These are phyloP conservation scores for Ctenopoma multispine DNA, from an alignment of 2,797 vertebrate genomes.

Conservation along the genomic window DNA sequence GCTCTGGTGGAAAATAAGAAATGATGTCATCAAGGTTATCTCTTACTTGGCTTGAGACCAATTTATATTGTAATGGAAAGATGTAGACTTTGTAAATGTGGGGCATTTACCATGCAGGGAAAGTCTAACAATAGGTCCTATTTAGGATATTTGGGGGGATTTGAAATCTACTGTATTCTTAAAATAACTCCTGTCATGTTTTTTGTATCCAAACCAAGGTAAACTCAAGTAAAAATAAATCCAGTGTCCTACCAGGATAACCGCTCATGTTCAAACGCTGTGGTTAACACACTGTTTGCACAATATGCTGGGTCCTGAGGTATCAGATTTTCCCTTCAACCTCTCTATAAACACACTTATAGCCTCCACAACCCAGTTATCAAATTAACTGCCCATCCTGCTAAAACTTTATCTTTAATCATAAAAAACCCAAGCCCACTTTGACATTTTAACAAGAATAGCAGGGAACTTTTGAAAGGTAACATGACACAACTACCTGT, in stretches of 20 bases:
- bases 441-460: slow-evolving; percentile 38
- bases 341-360: slow-evolving; percentile 53
- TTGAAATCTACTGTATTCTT: not conserved
- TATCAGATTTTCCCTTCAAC: slow-evolving; percentile 36
- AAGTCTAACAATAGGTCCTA: not conserved
- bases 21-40: not conserved
- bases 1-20: not conserved
- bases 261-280: slow-evolving; percentile 44
- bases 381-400: slow-evolving; percentile 41
- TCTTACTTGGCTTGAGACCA: not conserved
- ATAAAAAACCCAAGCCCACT: slow-evolving; percentile 38
- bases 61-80: not conserved
- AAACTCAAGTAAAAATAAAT: slow-evolving; percentile 28
- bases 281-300: slow-evolving; percentile 45
- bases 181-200: not conserved
- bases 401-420: slow-evolving; percentile 38
- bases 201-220: slow-evolving; percentile 14
- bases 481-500: slow-evolving; percentile 36
- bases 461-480: slow-evolving; percentile 23
- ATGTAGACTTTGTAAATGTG: not conserved
- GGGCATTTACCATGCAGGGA: not conserved
- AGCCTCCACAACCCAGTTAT: slow-evolving; percentile 50
- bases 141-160: not conserved
- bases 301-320: slow-evolving; percentile 29
- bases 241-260: slow-evolving; percentile 33